phyloP scores from a whole-genome alignment of 2,888 invertebrate species.

The Cephus pygmeus region DNA sequence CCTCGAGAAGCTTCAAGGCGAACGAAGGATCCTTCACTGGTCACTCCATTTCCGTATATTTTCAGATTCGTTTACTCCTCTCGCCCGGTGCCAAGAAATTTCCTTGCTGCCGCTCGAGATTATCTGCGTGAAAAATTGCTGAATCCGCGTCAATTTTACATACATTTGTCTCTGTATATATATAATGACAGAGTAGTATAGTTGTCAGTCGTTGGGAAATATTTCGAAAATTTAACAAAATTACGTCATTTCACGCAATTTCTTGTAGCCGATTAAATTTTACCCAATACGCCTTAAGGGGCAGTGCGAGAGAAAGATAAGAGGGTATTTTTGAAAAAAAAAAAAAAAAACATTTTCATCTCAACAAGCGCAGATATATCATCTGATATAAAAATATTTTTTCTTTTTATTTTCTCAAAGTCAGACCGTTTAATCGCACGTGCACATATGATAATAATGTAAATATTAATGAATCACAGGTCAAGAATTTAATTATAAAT shows the following conservation, averaged over 20 bases:
- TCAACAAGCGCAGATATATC: no score
- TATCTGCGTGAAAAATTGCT: not conserved
- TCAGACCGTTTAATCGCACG: not conserved
- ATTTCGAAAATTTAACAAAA: not conserved
- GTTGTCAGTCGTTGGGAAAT: not conserved
- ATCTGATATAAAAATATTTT: not conserved
- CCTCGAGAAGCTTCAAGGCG: slow-evolving; percentile 36
- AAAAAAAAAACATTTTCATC: not conserved
- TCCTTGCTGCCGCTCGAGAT: not conserved
- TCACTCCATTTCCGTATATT: slow-evolving; percentile 46
- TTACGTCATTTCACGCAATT: not conserved
- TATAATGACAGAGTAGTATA: not conserved
- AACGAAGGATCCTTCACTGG: slow-evolving; percentile 34
- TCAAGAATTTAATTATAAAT: not conserved
- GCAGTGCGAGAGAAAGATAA: not conserved
- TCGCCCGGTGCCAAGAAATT: not conserved
- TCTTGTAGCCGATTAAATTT: no score
- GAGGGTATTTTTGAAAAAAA: not conserved
- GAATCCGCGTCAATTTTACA: not conserved
- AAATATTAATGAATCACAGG: not conserved
- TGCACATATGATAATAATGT: not conserved
- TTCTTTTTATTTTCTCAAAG: not conserved
- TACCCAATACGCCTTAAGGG: not conserved
- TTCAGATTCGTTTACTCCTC: not conserved
- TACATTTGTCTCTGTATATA: not conserved